These are phyloP conservation scores for Peribatodes rhomboidaria DNA, from an alignment of 2,888 invertebrate genomes.

Conservation along the genomic window DNA sequence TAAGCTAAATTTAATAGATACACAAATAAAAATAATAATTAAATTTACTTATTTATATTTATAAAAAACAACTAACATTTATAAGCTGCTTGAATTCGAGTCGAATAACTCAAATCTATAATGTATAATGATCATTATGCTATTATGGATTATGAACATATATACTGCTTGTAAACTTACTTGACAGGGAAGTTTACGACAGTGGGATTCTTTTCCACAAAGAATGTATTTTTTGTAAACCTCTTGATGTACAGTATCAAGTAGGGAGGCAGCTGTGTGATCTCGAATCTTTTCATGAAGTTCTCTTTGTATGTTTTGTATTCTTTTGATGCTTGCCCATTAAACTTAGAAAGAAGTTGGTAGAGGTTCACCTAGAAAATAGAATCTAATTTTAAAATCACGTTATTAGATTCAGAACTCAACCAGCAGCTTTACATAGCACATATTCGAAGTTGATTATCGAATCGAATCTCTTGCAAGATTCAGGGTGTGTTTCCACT, in stretches of 20 bases:
- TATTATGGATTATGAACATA: too few species aligned
- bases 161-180: conserved; percentile 86
- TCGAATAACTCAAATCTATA: too few species aligned
- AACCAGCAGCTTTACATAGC: too few species aligned
- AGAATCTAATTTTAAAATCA: conserved; percentile 25
- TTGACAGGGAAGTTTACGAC: conserved; percentile 99
- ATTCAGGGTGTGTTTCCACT: not conserved
- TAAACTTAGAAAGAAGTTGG: conserved; percentile 97
- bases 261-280: conserved; percentile 96
- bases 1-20: too few species aligned
- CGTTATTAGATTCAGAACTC: not conserved
- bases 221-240: conserved; percentile 99
- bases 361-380: conserved; percentile 94
- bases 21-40: not conserved
- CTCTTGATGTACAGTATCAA: conserved; percentile 98
- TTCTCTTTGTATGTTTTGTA: conserved; percentile 99
- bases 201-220: conserved; percentile 99
- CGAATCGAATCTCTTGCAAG: too few species aligned
- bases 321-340: conserved; percentile 97
- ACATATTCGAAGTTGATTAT: too few species aligned
- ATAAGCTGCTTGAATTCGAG: too few species aligned
- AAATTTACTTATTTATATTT: not conserved
- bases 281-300: conserved; percentile 98
- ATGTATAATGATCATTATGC: too few species aligned
- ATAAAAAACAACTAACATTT: too few species aligned